Base-by-base conservation (phyloP, 92 coral and sea anemone genomes). In the Parazoanthus atlanticus region DNA sequence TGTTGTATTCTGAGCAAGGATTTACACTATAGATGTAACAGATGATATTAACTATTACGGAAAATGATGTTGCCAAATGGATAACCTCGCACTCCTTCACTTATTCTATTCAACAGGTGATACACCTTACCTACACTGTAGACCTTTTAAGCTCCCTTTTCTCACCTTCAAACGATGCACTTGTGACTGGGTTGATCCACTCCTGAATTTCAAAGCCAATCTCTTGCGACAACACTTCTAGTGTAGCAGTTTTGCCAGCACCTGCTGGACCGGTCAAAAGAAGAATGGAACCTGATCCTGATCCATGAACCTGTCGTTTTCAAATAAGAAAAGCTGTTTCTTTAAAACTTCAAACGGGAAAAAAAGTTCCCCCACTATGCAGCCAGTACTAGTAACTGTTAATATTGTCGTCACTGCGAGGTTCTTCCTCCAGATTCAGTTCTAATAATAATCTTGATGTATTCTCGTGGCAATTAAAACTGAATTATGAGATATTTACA, bases 191-290 rank as follows among this genome's bases (percentile, higher is more conserved):
- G 90, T 95, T 97, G 61, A 94, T 88, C 99, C 99, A 97, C 85
- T 97, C 99, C 76, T 97, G 99, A 61, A 97, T 86, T 88, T 94
- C 95, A 72, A 95, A 92, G 23, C 93, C 94, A 77, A 93, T 89
- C 90, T 97, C 99, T 83, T 69, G 91, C 16, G 98, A 94, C 73
- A 97, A 78, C 30, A 93, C 95, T 74, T 90, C 92, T 23, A 97
- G 52, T 38, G 99, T 95, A 47, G 99, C 97, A 41, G 99, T 94
- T 85, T 97, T 97, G 2, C 99, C 99, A 72, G 91, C 93, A 5
- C 99, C 99, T 70, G 98, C 95, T 19, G 99, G 96, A 29, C 99
- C 99, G 78, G 99, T 97, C 31, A 97, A 85, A 3, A 97, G 93
- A 58, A 97, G 91, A 41, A 94, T 84, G 15, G 90, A 91, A 85